These are phyloP conservation scores for Microctenopoma steveboyesi DNA, from an alignment of 2,797 vertebrate genomes.

Conservation along the genomic window DNA sequence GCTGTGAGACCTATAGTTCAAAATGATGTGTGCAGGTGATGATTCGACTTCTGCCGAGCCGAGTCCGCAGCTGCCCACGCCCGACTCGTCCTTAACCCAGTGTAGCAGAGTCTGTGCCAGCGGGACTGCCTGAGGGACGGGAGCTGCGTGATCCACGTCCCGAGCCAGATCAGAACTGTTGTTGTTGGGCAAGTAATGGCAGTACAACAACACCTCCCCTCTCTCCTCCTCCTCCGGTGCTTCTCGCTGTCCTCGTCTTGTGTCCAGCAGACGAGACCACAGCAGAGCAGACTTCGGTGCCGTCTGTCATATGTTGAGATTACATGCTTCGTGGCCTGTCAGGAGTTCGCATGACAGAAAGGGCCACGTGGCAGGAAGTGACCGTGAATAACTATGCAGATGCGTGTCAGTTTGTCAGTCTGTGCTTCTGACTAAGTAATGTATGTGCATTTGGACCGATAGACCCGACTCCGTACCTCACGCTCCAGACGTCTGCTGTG, in stretches of 20 bases:
- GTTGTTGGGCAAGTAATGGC: conserved; percentile 33
- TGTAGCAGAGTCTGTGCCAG: conserved; percentile 3
- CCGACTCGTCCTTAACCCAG: conserved; percentile 6
- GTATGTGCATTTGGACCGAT: conserved; percentile 17
- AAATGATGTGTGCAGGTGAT: conserved; percentile 35
- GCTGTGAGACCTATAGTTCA: conserved; percentile 60
- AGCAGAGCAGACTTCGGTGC: conserved; percentile 8
- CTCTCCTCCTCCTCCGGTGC: neutral
- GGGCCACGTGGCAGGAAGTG: conserved; percentile 34
- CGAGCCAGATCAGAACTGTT: conserved; percentile 21
- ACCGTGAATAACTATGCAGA: conserved; percentile 59
- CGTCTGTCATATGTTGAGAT: conserved; percentile 34
- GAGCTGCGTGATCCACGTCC: conserved; percentile 18
- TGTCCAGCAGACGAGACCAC: conserved; percentile 10
- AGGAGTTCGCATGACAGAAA: conserved; percentile 42
- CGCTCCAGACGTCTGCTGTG: conserved; percentile 14
- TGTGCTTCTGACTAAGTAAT: conserved; percentile 18
- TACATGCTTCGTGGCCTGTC: conserved; percentile 43
- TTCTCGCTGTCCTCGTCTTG: neutral
- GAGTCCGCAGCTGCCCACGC: conserved; percentile 22
- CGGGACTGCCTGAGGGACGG: conserved; percentile 2
- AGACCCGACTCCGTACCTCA: conserved; percentile 1
- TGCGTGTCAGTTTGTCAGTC: conserved; percentile 37
- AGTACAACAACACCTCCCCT: conserved; percentile 11
- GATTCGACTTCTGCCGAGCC: conserved; percentile 51